A percentile compares a stretch with the other conserved stretches of the same genome.
Evolutionary conservation across 2,797 vertebrate species (phyloP).

Genomic region (Poeciliopsis paucimaculata): DNA sequence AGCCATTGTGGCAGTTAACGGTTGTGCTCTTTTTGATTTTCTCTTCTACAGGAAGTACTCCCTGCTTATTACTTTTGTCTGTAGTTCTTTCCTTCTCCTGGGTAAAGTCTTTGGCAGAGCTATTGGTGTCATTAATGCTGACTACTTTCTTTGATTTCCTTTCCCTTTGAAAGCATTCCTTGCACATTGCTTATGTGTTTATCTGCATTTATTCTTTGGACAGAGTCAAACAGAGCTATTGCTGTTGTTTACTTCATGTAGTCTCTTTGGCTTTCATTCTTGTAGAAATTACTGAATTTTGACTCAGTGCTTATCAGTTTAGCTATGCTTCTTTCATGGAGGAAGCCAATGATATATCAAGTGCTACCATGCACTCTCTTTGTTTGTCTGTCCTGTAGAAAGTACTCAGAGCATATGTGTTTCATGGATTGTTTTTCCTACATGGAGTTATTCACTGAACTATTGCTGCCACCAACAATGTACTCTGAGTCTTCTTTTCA

Average conservation of each 20-base stretch:
- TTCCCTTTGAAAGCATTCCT: background rate
- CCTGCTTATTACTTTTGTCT: background rate
- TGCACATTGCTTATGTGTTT: background rate
- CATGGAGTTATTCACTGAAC: background rate
- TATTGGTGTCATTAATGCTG: background rate
- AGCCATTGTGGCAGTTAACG: background rate
- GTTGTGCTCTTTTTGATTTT: background rate
- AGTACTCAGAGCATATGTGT: background rate
- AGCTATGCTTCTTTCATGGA: background rate
- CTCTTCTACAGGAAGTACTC: background rate
- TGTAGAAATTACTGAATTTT: background rate
- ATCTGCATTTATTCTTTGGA: background rate
- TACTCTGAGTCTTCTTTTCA: background rate
- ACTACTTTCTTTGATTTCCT: background rate
- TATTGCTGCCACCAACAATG: background rate
- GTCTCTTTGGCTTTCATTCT: background rate
- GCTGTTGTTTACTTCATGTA: background rate
- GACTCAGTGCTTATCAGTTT: background rate
- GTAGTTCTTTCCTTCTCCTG: background rate
- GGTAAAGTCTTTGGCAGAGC: background rate
- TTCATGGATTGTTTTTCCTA: background rate
- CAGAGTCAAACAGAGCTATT: background rate
- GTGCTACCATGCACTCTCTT: background rate
- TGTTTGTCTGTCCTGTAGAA: background rate
- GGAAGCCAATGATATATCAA: background rate